Evolutionary conservation across 2,888 invertebrate species (phyloP).

Genomic region (Acronicta psi): DNA sequence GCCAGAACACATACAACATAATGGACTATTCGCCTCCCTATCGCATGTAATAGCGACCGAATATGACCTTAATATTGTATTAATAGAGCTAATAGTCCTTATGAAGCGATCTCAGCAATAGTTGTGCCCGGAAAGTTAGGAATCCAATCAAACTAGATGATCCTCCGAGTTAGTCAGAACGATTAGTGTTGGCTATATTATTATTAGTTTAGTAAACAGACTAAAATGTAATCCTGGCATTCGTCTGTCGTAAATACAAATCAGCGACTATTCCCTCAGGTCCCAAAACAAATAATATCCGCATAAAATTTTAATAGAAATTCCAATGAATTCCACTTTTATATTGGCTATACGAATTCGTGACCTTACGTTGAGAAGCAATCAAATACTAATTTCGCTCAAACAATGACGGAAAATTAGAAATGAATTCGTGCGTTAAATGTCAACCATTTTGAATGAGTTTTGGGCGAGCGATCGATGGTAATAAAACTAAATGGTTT

Average conservation of each 20-base stretch:
- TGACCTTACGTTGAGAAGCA: conserved; percentile 59
- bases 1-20: conserved; percentile 26
- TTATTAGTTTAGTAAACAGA: not conserved
- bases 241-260: not conserved
- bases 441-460: conserved; percentile 65
- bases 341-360: conserved; percentile 43
- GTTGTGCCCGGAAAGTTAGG: conserved; percentile 28
- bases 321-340: conserved; percentile 34
- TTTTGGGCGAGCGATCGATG: conserved; percentile 59
- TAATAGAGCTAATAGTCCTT: conserved; percentile 45
- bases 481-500: conserved; percentile 64
- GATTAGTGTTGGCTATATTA: conserved; percentile 13
- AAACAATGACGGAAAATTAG: conserved; percentile 82
- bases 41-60: conserved; percentile 26
- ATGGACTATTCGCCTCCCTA: conserved; percentile 32
- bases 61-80: conserved; percentile 25
- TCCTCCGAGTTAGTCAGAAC: conserved; percentile 23
- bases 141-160: conserved; percentile 40
- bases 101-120: conserved; percentile 30
- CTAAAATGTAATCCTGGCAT: not conserved
- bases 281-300: conserved; percentile 32
- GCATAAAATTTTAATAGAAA: conserved; percentile 39
- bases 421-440: conserved; percentile 80
- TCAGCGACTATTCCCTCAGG: not conserved
- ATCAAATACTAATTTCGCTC: conserved; percentile 80